Conservation (phyloP, 2,113 vertebrate species). For the Alligator mississippiensis region DNA sequence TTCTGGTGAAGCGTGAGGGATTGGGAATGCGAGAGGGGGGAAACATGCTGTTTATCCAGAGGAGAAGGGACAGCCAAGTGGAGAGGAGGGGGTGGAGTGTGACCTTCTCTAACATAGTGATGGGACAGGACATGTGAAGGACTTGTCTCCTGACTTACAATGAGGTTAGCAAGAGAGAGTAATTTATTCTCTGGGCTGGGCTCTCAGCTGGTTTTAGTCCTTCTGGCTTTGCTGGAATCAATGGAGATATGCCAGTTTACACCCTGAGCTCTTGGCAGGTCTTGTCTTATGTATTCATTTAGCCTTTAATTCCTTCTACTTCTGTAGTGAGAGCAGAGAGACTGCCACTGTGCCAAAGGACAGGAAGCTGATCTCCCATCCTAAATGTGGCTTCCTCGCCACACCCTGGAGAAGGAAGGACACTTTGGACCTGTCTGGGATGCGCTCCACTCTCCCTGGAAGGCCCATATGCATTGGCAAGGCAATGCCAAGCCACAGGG, state of each 20-base stretch:
- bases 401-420: background rate
- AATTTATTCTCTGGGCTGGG: slow-evolving; percentile 7
- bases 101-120: slow-evolving; percentile 62
- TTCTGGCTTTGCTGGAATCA: background rate
- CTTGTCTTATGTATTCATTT: background rate
- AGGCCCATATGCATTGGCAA: slow-evolving; percentile 3
- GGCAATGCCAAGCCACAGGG: background rate
- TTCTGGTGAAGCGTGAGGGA: slow-evolving; percentile 83
- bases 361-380: background rate
- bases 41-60: slow-evolving; percentile 76
- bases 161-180: slow-evolving; percentile 17
- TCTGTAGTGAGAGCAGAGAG: background rate
- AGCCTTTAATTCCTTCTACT: slow-evolving; percentile 6
- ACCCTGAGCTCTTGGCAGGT: background rate
- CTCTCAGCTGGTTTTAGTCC: slow-evolving; percentile 16
- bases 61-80: slow-evolving; percentile 58
- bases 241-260: slow-evolving; percentile 7
- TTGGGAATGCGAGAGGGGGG: slow-evolving; percentile 65
- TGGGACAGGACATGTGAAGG: slow-evolving; percentile 6
- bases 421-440: background rate
- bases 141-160: slow-evolving; percentile 51
- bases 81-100: background rate
- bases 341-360: background rate
- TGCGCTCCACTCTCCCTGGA: background rate
- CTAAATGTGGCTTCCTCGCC: background rate